Percentiles rank a stretch among this genome's conserved stretches.
phyloP scores from a whole-genome alignment of 2,113 vertebrate species.

The Mus spicilegus region DNA sequence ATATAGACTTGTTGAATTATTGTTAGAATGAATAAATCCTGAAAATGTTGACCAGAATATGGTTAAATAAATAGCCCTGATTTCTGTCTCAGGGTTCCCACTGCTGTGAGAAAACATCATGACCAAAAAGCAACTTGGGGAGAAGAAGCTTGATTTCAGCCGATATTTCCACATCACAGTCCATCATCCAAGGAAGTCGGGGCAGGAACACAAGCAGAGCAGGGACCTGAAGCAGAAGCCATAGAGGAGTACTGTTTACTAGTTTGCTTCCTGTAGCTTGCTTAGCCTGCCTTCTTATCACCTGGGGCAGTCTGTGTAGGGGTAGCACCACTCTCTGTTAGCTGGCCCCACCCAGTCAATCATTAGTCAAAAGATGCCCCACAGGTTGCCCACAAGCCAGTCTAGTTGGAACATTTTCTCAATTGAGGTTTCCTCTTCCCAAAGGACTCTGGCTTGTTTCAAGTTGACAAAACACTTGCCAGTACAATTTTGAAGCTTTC shows the following conservation, averaged over 20 bases:
- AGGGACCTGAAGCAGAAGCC: background rate
- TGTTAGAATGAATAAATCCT: background rate
- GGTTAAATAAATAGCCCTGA: constrained; percentile 37
- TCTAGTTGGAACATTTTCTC: background rate
- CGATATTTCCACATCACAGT: background rate
- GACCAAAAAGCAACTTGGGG: background rate
- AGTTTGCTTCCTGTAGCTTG: background rate
- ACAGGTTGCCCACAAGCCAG: background rate
- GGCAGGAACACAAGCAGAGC: background rate
- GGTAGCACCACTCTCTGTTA: background rate
- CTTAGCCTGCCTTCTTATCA: background rate
- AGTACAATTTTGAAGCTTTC: background rate
- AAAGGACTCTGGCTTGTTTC: background rate
- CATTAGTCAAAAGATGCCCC: background rate
- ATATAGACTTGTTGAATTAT: background rate
- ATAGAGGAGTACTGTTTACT: background rate
- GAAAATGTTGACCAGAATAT: background rate
- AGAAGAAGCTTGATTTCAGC: background rate
- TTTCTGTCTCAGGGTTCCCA: background rate
- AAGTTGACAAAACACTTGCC: background rate
- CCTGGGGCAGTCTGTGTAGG: background rate
- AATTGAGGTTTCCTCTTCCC: background rate
- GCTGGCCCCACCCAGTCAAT: background rate
- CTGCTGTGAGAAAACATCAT: background rate
- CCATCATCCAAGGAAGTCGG: background rate